phyloP scores from a whole-genome alignment of 2,888 invertebrate species.

The Ctena decussata region DNA sequence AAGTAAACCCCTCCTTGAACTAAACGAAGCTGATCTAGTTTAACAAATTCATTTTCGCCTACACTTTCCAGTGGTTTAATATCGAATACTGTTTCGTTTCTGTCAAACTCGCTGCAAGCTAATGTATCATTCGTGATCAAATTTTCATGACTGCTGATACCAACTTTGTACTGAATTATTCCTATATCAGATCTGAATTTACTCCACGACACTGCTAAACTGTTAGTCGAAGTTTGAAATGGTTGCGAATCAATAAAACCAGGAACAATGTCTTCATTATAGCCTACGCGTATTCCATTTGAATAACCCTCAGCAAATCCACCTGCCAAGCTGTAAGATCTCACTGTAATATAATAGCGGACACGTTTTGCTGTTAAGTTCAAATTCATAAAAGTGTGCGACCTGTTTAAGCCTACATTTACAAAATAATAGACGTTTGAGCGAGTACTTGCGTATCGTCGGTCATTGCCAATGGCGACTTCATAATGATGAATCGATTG shows the following conservation, averaged over 20 bases:
- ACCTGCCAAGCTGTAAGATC: constrained; percentile 72
- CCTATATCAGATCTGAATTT: constrained; percentile 63
- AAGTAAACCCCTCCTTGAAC: constrained; percentile 51
- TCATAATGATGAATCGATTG: constrained; percentile 69
- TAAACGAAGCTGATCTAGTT: constrained; percentile 36
- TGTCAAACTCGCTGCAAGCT: constrained; percentile 18
- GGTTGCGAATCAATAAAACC: constrained; percentile 36
- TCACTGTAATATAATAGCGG: constrained; percentile 73
- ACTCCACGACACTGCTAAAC: constrained; percentile 49
- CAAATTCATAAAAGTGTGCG: constrained; percentile 65
- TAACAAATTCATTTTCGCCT: constrained; percentile 37
- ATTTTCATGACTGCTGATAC: constrained; percentile 20
- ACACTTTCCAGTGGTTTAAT: constrained; percentile 19
- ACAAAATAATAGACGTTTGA: constrained; percentile 69
- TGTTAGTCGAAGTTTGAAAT: constrained; percentile 40
- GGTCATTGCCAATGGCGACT: constrained; percentile 76
- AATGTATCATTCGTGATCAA: constrained; percentile 35
- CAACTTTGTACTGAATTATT: constrained; percentile 51
- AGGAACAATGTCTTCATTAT: constrained; percentile 42
- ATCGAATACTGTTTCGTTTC: constrained; percentile 32
- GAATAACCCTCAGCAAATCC: constrained; percentile 70
- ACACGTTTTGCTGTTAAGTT: constrained; percentile 65
- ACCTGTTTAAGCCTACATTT: constrained; percentile 71
- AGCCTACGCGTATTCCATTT: constrained; percentile 73
- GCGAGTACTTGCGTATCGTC: constrained; percentile 66